Conservation (phyloP, 2,113 vertebrate genomes). For the Halichoeres trimaculatus region DNA sequence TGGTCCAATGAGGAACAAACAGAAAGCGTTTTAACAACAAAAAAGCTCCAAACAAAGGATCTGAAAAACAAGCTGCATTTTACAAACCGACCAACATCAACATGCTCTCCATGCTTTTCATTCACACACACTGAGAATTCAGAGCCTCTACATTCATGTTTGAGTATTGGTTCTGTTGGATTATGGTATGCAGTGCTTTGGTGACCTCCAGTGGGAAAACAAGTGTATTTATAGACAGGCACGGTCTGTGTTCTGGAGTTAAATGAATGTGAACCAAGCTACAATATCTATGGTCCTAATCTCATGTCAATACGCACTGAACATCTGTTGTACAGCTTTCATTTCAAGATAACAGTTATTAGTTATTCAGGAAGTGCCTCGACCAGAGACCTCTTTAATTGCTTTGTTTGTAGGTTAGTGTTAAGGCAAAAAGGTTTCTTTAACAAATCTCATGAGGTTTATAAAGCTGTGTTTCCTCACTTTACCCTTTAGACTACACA, state of each 20-base stretch:
- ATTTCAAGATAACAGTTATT: no score
- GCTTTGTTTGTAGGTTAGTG: no score
- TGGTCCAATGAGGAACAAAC: constrained; percentile 18
- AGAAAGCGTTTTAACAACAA: background rate
- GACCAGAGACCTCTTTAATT: no score
- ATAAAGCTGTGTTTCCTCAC: no score
- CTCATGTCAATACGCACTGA: constrained; percentile 11
- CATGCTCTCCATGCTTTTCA: background rate
- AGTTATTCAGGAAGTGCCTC: no score
- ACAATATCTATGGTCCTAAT: background rate
- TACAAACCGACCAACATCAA: background rate
- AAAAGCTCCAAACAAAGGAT: constrained; percentile 17
- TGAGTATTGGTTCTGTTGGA: constrained; percentile 9
- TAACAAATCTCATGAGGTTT: no score
- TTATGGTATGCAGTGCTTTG: constrained; percentile 56
- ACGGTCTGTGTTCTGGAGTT: background rate
- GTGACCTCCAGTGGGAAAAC: constrained; percentile 81
- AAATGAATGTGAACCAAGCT: no score
- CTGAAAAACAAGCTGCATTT: constrained; percentile 1
- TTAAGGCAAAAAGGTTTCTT: no score
- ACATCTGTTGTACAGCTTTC: background rate
- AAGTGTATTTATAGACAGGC: constrained; percentile 12
- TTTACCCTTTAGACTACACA: no score
- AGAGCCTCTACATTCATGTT: constrained; percentile 19
- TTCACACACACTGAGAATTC: constrained; percentile 2